Base-by-base conservation (phyloP, 2,797 vertebrate genomes). In the Catharus ustulatus region DNA sequence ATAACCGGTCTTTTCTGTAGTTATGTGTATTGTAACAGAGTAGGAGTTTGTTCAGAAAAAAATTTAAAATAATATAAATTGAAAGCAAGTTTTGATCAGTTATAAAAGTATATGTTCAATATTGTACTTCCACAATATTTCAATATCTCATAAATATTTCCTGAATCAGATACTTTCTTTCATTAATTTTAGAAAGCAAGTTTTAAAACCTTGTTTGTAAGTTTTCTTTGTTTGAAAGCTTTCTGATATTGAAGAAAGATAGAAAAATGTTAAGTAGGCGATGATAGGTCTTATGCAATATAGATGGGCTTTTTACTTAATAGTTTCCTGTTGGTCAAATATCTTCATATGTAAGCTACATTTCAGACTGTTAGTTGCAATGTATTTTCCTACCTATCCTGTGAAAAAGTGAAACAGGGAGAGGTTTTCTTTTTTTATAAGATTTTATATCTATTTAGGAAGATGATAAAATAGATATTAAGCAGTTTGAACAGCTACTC, bases 11-110 rank as follows among this genome's bases (percentile, higher is more conserved):
- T 96, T 73, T 90, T 55, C 54, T 95, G 7, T 88, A 71, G n/a
- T 54, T 90, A 68, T 20, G 10, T 92, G 87, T 96, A 71, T 92
- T 55, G 85, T 69, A 91, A 81, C 43, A 92, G 46, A 82, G 59
- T 90, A 83, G 93, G 82, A 82, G 22, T 86, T 89, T 96, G 36
- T 73, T 95, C 85, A 97, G 79, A 78, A 87, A 77, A 55, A 15
- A 1, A 1, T 9, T 36, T 15, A 59, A n/a, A 40, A 69, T 4
- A 9, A 54, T 76, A 10, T 40, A 76, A 89, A 75, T 68, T 34
- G 43, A 75, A 67, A 91, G 6, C 21, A 55, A 34, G 5, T 77
- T 87, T 76, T 90, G 49, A 24, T 87, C 22, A 30, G 7, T 68
- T 86, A 40, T 72, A 45, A 76, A 89, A 76, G 48, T 32, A 6